These are phyloP conservation scores for Chesias legatella DNA, from an alignment of 2,888 invertebrate genomes.

Conservation along the genomic window DNA sequence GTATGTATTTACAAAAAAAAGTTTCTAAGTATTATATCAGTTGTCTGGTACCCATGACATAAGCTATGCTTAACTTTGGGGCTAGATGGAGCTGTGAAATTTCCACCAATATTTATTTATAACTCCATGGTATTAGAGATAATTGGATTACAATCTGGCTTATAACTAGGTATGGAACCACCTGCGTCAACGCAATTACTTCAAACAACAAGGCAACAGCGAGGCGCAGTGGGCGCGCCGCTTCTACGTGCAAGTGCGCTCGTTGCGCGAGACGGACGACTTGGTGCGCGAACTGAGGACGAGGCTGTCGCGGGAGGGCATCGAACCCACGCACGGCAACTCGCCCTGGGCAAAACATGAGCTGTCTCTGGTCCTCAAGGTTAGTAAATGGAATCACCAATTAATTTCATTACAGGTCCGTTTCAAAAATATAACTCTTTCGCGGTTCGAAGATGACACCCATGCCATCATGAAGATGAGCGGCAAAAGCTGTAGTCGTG, in stretches of 20 bases:
- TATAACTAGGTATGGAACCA: constrained; percentile 83
- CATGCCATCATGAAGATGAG: too few species aligned
- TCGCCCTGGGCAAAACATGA: constrained; percentile 61
- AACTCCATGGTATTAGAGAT: too few species aligned
- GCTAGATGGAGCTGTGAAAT: too few species aligned
- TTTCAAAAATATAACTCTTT: too few species aligned
- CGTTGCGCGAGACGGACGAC: constrained; percentile 86
- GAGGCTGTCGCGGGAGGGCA: constrained; percentile 82
- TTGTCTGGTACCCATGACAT: too few species aligned
- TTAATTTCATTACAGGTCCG: too few species aligned
- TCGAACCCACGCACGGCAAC: constrained; percentile 70
- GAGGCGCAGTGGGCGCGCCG: constrained; percentile 85
- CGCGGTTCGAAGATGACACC: too few species aligned
- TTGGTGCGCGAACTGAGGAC: constrained; percentile 85
- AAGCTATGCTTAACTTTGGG: too few species aligned
- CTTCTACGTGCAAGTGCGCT: constrained; percentile 85
- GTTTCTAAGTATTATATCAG: too few species aligned
- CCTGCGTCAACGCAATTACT: constrained; percentile 80
- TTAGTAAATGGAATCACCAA: constrained; percentile 20
- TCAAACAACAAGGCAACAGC: constrained; percentile 60
- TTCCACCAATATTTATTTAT: too few species aligned
- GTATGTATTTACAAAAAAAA: too few species aligned
- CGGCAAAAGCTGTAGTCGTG: too few species aligned
- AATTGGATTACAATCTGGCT: not conserved
- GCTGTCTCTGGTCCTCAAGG: constrained; percentile 57